Evolutionary conservation across 1,140 invertebrate genomes (phyloP).

Genomic region (Brachionus manjavacas): DNA sequence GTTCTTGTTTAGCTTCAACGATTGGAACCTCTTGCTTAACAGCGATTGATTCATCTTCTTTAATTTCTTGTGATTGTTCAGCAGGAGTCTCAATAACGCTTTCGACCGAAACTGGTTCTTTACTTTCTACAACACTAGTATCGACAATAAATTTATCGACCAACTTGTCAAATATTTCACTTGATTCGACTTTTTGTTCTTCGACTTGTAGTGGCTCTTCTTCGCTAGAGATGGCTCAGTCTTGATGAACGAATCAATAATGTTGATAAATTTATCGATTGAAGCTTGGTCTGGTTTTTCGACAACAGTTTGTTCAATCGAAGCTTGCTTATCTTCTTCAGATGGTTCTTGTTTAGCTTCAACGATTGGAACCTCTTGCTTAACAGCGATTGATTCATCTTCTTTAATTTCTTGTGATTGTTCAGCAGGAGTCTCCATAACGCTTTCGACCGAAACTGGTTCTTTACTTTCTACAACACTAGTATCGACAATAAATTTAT

Average conservation of each 20-base stretch:
- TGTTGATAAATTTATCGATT: conserved; percentile 12
- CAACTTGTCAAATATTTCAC: neutral
- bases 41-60: neutral
- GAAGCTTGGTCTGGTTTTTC: too few relatives aligned
- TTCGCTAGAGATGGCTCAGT: neutral
- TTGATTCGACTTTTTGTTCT: neutral
- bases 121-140: neutral
- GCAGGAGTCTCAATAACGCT: neutral
- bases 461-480: too few relatives aligned
- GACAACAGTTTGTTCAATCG: neutral
- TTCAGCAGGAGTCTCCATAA: too few relatives aligned
- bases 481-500: too few relatives aligned
- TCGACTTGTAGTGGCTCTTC: neutral
- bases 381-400: too few relatives aligned
- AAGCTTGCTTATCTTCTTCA: neutral
- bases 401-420: too few relatives aligned
- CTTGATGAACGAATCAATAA: neutral
- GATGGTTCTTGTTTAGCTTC: neutral
- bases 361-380: neutral
- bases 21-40: neutral
- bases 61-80: neutral
- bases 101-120: neutral
- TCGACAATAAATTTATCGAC: neutral
- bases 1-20: neutral
- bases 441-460: too few relatives aligned